Evolutionary conservation across 2,888 invertebrate species (phyloP).

Genomic region (Aphidius colemani): DNA sequence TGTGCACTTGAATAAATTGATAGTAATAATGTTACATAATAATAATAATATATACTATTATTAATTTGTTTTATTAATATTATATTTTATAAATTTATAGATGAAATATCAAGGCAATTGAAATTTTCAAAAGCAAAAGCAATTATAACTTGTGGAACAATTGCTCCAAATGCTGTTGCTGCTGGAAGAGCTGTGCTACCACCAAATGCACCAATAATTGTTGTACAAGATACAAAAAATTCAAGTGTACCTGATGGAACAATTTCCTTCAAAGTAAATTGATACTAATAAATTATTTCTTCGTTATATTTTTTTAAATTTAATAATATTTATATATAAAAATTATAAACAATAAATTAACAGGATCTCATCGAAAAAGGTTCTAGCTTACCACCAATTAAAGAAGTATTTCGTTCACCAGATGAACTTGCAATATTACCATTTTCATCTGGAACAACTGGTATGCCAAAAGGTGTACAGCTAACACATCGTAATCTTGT

Average conservation of each 20-base stretch:
- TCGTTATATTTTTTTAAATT: no score
- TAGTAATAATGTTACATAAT: background rate
- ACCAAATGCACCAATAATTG: constrained; percentile 41
- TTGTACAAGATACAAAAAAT: constrained; percentile 52
- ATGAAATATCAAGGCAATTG: constrained; percentile 72
- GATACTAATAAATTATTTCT: background rate
- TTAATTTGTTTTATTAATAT: no score
- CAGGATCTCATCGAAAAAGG: constrained; percentile 53
- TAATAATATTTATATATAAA: background rate
- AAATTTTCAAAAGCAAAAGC: constrained; percentile 68
- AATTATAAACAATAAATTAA: background rate
- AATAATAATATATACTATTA: background rate
- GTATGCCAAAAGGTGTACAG: constrained; percentile 65
- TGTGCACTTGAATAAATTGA: constrained; percentile 2
- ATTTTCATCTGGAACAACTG: constrained; percentile 69
- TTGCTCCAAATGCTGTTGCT: constrained; percentile 62
- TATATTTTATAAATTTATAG: constrained; percentile 57
- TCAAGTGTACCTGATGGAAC: constrained; percentile 62
- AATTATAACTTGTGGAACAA: constrained; percentile 66
- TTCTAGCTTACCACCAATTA: constrained; percentile 42
- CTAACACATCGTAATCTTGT: constrained; percentile 63
- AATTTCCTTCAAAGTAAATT: constrained; percentile 65
- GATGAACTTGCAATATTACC: constrained; percentile 61
- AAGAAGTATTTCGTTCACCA: constrained; percentile 26
- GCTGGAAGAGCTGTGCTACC: constrained; percentile 42